These are phyloP conservation scores for Drosophila crucigera DNA, from an alignment of 2,888 invertebrate genomes.

Conservation along the genomic window DNA sequence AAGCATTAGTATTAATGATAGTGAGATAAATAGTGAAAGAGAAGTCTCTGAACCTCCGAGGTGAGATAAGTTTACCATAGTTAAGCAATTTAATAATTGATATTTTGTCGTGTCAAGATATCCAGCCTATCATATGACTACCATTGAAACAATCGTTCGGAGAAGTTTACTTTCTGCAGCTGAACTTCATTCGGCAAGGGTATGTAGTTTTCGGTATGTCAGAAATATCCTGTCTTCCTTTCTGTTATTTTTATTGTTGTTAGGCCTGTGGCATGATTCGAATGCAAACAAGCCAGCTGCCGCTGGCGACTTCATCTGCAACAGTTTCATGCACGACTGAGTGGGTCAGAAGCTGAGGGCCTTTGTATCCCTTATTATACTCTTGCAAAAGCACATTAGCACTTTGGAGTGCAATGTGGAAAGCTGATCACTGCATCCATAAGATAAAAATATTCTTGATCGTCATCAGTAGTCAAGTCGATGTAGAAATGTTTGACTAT, in stretches of 20 bases:
- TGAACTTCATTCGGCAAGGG: neutral
- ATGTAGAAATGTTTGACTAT: neutral
- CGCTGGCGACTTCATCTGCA: constrained; percentile 55
- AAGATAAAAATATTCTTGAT: neutral
- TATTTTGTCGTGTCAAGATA: neutral
- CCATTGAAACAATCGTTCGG: neutral
- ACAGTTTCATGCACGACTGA: constrained; percentile 71
- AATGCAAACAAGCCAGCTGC: constrained; percentile 66
- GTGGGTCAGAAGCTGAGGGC: constrained; percentile 1
- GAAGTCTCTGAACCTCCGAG: neutral
- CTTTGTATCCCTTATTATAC: constrained; percentile 32
- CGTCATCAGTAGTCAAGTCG: neutral
- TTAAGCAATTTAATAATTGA: neutral
- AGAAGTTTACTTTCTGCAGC: neutral
- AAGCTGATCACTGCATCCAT: neutral
- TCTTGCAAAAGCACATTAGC: neutral
- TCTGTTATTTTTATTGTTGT: constrained; percentile 13
- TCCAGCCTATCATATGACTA: neutral
- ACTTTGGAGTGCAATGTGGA: neutral
- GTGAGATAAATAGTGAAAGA: neutral
- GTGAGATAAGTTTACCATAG: neutral
- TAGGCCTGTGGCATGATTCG: constrained; percentile 49
- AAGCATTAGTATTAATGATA: neutral
- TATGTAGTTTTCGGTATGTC: neutral
- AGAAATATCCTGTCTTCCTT: neutral